Evolutionary conservation across 2,113 vertebrate species (phyloP).

Genomic region (Elephantulus edwardii): DNA sequence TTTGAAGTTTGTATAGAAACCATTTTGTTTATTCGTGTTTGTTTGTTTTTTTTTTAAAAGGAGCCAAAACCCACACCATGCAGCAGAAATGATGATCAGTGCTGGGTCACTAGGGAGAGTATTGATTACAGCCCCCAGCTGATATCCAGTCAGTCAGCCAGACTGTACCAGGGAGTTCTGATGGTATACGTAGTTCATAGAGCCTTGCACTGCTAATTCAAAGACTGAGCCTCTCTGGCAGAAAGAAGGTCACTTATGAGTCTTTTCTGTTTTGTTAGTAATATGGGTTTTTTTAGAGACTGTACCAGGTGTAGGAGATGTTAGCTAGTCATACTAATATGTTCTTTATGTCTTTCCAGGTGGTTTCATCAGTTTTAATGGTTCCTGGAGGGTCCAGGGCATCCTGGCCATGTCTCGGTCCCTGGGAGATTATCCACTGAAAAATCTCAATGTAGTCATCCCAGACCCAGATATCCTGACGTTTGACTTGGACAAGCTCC

Average conservation of each 20-base stretch:
- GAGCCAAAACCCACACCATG: not conserved
- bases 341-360: constrained; percentile 84
- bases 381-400: constrained; percentile 98
- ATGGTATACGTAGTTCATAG: too few species aligned
- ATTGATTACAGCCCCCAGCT: too few species aligned
- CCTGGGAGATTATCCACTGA: constrained; percentile 96
- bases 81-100: not conserved
- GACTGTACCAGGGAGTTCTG: too few species aligned
- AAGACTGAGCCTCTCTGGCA: too few species aligned
- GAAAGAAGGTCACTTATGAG: too few species aligned
- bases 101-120: not conserved
- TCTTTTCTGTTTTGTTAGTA: too few species aligned
- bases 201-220: too few species aligned
- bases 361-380: constrained; percentile 99
- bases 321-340: not conserved
- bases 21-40: too few species aligned
- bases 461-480: constrained; percentile 95
- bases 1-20: too few species aligned
- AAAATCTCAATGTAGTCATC: constrained; percentile 97
- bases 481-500: constrained; percentile 97
- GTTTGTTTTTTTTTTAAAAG: too few species aligned
- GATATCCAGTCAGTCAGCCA: not conserved
- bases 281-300: too few species aligned
- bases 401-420: constrained; percentile 99
- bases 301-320: not conserved